Percentiles rank a stretch among this genome's conserved stretches.
These are phyloP conservation scores for Natator depressus DNA, from an alignment of 2,113 vertebrate genomes.

Conservation along the genomic window DNA sequence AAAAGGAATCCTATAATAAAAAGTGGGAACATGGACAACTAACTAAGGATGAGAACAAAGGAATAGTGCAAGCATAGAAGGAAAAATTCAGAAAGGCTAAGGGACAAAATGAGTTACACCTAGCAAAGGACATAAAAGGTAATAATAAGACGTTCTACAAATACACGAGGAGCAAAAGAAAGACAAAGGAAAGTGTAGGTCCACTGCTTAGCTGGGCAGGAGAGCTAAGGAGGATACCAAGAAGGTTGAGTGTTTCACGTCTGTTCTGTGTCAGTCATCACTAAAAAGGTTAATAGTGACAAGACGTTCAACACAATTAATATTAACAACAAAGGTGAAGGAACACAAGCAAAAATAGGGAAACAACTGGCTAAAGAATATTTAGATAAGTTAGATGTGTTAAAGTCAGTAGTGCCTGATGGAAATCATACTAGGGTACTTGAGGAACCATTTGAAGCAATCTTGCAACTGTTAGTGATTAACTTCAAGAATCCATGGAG, in stretches of 20 bases:
- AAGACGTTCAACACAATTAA: no score
- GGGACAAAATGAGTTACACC: background rate
- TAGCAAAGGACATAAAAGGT: background rate
- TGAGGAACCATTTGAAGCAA: no score
- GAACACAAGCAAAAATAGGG: no score
- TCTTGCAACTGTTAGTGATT: no score
- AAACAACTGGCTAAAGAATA: no score
- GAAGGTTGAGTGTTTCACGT: background rate
- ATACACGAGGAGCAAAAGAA: background rate
- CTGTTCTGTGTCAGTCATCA: background rate
- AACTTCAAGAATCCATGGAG: no score
- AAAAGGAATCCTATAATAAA: background rate
- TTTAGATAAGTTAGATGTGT: background rate
- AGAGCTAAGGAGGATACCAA: background rate
- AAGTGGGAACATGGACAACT: background rate
- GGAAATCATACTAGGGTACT: no score
- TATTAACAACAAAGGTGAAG: no score
- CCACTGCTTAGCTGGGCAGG: background rate
- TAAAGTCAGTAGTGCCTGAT: background rate
- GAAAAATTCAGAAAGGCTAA: background rate
- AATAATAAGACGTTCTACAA: background rate
- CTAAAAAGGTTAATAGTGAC: no score
- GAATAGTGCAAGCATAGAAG: background rate
- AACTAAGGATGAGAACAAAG: background rate
- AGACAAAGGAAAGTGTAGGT: background rate